Percentiles rank a stretch among this genome's conserved stretches.
phyloP scores from a whole-genome alignment of 2,113 vertebrate species.

The Anser brachyrhynchus region DNA sequence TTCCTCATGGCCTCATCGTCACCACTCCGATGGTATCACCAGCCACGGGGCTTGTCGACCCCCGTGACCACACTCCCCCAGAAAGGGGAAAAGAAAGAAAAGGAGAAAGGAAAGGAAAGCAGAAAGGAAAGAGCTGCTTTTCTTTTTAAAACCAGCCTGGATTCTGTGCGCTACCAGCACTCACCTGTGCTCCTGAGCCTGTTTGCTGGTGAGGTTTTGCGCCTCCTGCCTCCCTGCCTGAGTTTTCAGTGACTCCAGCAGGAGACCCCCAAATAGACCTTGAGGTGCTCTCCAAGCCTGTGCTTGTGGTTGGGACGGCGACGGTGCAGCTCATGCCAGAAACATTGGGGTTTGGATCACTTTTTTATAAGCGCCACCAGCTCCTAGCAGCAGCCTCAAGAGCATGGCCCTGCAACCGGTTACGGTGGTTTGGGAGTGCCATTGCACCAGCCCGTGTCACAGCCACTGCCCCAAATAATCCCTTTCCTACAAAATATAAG shows the following conservation, averaged over 20 bases:
- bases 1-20: too few species aligned
- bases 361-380: not conserved
- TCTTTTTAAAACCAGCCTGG: not conserved
- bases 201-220: not conserved
- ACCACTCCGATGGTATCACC: too few species aligned
- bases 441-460: not conserved
- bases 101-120: too few species aligned
- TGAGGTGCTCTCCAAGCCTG: not conserved
- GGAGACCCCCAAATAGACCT: not conserved
- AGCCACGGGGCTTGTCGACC: too few species aligned
- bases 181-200: not conserved
- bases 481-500: not conserved
- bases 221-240: too few species aligned
- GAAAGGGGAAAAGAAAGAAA: too few species aligned
- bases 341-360: not conserved
- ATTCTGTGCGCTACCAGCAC: not conserved
- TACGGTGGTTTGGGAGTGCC: too few species aligned
- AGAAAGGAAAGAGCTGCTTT: not conserved
- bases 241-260: not conserved
- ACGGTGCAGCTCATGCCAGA: fast-evolving
- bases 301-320: not conserved
- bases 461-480: not conserved
- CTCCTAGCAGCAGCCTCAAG: not conserved
- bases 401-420: not conserved
- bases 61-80: too few species aligned